Evolutionary conservation across 2,888 invertebrate species (phyloP), one percentile per base, ranked within the genome.

Genomic region (Cosmia pyralina): DNA sequence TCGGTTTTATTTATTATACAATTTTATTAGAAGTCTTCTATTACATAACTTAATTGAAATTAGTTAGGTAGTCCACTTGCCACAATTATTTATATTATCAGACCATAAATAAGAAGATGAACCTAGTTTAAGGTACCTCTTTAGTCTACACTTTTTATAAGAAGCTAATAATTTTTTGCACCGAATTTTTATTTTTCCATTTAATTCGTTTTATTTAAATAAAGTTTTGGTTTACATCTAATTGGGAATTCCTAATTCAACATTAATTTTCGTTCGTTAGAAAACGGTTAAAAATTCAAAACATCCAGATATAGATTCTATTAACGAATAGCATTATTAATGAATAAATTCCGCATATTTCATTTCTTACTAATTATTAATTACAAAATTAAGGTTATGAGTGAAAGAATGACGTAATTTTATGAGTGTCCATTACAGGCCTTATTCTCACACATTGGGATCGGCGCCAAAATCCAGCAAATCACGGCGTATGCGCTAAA

Each of bases 261-360:
- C 38, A 70, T 46, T 55, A 69, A 22, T 46, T 55, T 70, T 70
- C 34, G 46, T 70, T 70, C 34, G 46, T 53, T 22, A 38, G 15
- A 41, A 44, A 22, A 0, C 17, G 2, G 8, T 69, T 17, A 44
- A 69, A 44, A 28, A 7, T 13, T 46, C 28, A 28, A 15, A n/a
- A 0, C 17, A 48, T 13, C 8, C 28, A 5, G 15, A 22, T 44
- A 44, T n/a, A 57, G 7, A 28, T 13, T 52, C 6, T 13, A 50
- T 13, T 50, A 38, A 67, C 19, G 17, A 67, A 44, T 28, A 15
- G n/a, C 13, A 52, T 38, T 38, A 17, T 4, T 19, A 17, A 22
- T 17, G 34, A 28, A 46, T 28, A 60, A 11, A 46, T 17, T 28
- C 22, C 46, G 11, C 15, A 38, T 46, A 52, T n/a, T 75, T 28